Base-by-base conservation (phyloP, 2,113 vertebrate species). In the Phylloscopus whistleri region DNA sequence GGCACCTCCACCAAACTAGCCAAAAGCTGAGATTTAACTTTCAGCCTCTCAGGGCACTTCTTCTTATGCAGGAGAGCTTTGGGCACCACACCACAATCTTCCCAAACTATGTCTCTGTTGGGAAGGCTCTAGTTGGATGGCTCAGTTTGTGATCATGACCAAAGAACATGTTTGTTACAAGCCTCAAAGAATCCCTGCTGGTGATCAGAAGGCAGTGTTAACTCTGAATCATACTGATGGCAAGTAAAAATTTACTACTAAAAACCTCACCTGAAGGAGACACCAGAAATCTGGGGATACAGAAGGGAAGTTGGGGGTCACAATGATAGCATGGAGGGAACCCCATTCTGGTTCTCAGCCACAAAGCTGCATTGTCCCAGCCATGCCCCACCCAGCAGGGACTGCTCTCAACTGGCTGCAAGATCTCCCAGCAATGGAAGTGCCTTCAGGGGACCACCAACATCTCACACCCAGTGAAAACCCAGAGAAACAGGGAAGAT, bases 391-490 rank as follows among this genome's bases (percentile, higher is more conserved):
- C 41, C 58, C 59, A 69, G 28, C 13, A 63, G 13, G 18, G 6
- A 13, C 64, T 37, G 27, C 43, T 52, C 27, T 53, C 43, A 68
- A 4, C 16, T 2, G 13, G 35, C 55, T 43, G 27, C 48, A 27
- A 77, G 26, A 23, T 21, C 35, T 66, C 77, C 49, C 39, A 67
- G 44, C 21, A 16, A 39, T 0, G 12, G 8, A 66, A 58, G 3
- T 0, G 2, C 83, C 67, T 66, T 53, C 69, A 76, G 30, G 41
- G 41, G 3, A 26, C 17, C 33, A 46, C 49, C 44, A 68, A 3
- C 49, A 28, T 1, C 63, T 68, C 62, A 33, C 27, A 37, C 0
- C 1, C 44, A 16, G 16, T 0, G 0, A 35, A 95, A 78, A 3
- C 33, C 6, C 63, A 60, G 30, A 84, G 26, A 31, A 87, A 84